Conservation (phyloP, 1,140 invertebrate genomes). For the Dryas iulia region DNA sequence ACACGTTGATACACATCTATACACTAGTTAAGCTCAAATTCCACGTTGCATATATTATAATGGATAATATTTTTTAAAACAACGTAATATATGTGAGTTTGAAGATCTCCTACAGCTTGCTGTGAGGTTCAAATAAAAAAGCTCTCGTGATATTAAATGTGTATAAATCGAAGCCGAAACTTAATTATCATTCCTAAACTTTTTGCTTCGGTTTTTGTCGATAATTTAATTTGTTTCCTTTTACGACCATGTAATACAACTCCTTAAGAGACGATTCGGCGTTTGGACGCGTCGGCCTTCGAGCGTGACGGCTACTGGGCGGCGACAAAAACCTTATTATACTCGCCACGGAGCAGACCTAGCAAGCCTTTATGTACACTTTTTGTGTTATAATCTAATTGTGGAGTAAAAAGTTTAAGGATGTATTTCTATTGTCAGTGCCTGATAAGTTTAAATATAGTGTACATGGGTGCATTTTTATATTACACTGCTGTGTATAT, state of each 20-base stretch:
- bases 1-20: too few species aligned
- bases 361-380: background rate
- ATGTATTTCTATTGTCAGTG: background rate
- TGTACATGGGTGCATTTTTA: background rate
- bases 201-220: conserved; percentile 29
- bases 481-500: too few species aligned
- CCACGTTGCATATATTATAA: too few species aligned
- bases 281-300: background rate
- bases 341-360: background rate
- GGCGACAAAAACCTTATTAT: background rate
- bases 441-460: background rate
- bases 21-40: too few species aligned
- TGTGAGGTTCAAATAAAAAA: background rate
- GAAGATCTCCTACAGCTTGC: background rate
- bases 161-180: conserved; percentile 11
- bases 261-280: conserved; percentile 7
- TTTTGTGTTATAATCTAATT: background rate
- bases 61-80: too few species aligned
- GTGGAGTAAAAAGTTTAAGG: background rate
- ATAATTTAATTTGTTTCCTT: conserved; percentile 41
- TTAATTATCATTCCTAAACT: conserved; percentile 16
- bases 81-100: background rate
- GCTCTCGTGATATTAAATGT: background rate
- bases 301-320: conserved; percentile 33
- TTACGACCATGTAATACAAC: conserved; percentile 33